These are phyloP conservation scores for Caenorhabditis uteleia DNA, from an alignment of 2,888 invertebrate species.

Conservation along the genomic window DNA sequence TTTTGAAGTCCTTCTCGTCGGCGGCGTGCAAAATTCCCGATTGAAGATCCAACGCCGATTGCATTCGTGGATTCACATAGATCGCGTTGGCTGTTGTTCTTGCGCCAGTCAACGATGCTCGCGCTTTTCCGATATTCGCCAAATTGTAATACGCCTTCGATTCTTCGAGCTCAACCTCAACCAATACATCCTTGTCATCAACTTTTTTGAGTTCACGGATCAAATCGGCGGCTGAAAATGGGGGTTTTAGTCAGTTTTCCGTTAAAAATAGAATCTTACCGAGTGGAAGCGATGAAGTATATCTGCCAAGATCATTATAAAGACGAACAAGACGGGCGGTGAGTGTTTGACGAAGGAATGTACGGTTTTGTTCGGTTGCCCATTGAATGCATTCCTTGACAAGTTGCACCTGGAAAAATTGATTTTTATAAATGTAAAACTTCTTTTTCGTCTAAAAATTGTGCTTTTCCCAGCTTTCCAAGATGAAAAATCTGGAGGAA, in stretches of 20 bases:
- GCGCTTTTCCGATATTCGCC: conserved; percentile 85
- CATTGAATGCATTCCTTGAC: conserved; percentile 94
- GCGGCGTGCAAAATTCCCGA: conserved; percentile 98
- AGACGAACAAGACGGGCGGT: conserved; percentile 93
- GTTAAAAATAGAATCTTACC: conserved; percentile 68
- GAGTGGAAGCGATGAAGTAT: conserved; percentile 68
- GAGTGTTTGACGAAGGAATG: conserved; percentile 92
- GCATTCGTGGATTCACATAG: conserved; percentile 97
- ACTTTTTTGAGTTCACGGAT: conserved; percentile 94
- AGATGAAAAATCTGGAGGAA: too few species aligned
- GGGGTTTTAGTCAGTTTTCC: neutral
- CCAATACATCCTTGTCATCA: conserved; percentile 96
- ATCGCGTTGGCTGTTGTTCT: conserved; percentile 99
- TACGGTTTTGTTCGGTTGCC: conserved; percentile 96
- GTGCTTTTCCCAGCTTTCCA: too few species aligned
- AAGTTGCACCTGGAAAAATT: conserved; percentile 72
- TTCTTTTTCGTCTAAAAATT: too few species aligned
- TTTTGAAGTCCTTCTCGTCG: conserved; percentile 99
- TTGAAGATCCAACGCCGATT: conserved; percentile 93
- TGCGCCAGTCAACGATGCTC: conserved; percentile 92
- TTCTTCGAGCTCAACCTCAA: conserved; percentile 96
- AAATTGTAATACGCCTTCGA: conserved; percentile 98
- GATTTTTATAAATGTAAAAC: too few species aligned
- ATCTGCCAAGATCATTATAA: conserved; percentile 75
- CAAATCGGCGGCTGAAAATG: conserved; percentile 74